Conservation (phyloP, 1,140 invertebrate genomes). For the Mycetomoellerius zeteki region DNA sequence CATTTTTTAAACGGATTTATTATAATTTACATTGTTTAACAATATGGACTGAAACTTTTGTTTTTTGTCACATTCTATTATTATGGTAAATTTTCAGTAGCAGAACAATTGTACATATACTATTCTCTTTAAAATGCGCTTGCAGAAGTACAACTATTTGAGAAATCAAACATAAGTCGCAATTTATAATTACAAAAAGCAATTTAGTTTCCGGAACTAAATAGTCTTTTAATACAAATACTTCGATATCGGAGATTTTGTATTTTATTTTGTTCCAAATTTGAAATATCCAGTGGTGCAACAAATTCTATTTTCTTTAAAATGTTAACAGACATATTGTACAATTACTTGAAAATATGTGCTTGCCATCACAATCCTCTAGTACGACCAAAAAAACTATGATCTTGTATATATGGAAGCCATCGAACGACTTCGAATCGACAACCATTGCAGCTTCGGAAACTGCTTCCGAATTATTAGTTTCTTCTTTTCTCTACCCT, state of each 20-base stretch:
- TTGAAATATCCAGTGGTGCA: background rate
- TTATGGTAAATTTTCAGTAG: background rate
- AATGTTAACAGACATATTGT: constrained; percentile 22
- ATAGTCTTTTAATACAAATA: constrained; percentile 23
- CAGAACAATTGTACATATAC: background rate
- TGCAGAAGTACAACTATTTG: constrained; percentile 13
- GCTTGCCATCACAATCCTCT: background rate
- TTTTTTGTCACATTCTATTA: background rate
- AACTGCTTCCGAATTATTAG: constrained; percentile 54
- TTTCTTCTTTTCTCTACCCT: constrained; percentile 18
- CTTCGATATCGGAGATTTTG: background rate
- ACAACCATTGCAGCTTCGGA: constrained; percentile 22
- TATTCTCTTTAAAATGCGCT: constrained; percentile 1
- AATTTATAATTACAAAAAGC: constrained; percentile 21
- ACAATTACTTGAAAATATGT: constrained; percentile 15
- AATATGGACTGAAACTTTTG: background rate
- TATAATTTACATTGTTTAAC: background rate
- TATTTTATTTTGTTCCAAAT: background rate
- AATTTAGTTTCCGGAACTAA: background rate
- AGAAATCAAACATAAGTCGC: background rate
- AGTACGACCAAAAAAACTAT: constrained; percentile 26
- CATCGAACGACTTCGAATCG: constrained; percentile 36
- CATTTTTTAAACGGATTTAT: background rate
- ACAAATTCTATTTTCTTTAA: background rate
- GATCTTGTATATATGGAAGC: constrained; percentile 41